These are phyloP conservation scores for Copsychus sechellarum DNA, from an alignment of 2,113 vertebrate species.

Conservation along the genomic window DNA sequence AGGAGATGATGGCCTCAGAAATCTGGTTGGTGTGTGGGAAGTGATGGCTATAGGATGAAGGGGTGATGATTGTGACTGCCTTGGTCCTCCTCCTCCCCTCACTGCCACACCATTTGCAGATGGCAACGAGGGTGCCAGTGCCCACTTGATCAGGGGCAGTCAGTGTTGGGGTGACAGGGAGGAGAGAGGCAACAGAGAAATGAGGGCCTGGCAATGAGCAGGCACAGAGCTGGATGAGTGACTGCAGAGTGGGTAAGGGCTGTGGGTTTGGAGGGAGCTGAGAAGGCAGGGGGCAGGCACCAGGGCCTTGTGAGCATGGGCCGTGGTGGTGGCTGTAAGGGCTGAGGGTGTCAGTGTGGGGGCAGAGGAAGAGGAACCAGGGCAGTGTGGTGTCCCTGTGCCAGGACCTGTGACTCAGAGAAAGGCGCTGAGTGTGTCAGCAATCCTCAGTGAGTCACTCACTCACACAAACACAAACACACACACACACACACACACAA, in stretches of 20 bases:
- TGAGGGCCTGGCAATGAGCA: background rate
- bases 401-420: background rate
- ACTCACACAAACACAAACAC: background rate
- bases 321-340: fast-evolving
- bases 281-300: fast-evolving
- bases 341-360: background rate
- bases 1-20: fast-evolving
- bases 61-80: background rate
- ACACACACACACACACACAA: background rate
- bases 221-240: background rate
- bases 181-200: background rate
- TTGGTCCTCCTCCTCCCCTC: background rate
- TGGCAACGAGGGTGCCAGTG: background rate
- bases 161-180: fast-evolving
- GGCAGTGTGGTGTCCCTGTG: fast-evolving
- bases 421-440: fast-evolving
- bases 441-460: background rate
- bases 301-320: background rate
- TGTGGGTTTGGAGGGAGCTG: background rate
- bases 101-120: background rate
- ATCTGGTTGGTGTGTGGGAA: background rate
- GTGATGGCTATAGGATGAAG: background rate
- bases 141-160: background rate
- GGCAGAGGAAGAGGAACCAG: background rate
- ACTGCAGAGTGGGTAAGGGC: fast-evolving